phyloP scores from a whole-genome alignment of 2,113 vertebrate species.

The Lontra canadensis region DNA sequence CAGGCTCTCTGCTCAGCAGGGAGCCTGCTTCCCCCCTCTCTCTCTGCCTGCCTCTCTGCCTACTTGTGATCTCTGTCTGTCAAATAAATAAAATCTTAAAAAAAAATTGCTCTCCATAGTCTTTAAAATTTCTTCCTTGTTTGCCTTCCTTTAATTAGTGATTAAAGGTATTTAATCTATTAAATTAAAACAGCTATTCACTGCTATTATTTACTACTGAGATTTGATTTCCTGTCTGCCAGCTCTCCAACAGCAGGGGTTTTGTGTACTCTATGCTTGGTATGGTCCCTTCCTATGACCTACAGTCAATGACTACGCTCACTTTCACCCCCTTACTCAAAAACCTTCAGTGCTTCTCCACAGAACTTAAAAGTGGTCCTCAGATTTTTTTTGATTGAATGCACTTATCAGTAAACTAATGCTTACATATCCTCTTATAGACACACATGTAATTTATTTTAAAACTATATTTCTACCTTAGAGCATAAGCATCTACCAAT shows the following conservation, averaged over 20 bases:
- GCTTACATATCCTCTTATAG: background rate
- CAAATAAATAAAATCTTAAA: too few species aligned
- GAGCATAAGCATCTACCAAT: constrained; percentile 30
- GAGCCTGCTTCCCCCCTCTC: too few species aligned
- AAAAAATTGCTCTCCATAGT: too few species aligned
- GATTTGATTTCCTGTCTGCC: background rate
- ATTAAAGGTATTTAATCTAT: too few species aligned
- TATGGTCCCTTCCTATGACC: background rate
- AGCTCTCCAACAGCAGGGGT: background rate
- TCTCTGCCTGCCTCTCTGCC: too few species aligned
- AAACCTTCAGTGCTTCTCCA: background rate
- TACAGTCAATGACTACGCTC: background rate
- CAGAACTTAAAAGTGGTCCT: background rate
- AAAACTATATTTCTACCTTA: background rate
- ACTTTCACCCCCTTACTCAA: background rate
- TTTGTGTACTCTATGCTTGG: background rate
- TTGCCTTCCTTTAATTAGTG: background rate
- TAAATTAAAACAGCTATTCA: too few species aligned
- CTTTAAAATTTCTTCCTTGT: background rate
- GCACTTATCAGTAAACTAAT: background rate
- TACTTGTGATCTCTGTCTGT: too few species aligned
- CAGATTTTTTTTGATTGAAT: background rate
- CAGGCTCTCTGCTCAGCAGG: too few species aligned
- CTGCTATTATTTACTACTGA: background rate
- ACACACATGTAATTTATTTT: background rate